These are phyloP conservation scores for Brachirus orientalis DNA, from an alignment of 2,113 vertebrate species.

Conservation along the genomic window DNA sequence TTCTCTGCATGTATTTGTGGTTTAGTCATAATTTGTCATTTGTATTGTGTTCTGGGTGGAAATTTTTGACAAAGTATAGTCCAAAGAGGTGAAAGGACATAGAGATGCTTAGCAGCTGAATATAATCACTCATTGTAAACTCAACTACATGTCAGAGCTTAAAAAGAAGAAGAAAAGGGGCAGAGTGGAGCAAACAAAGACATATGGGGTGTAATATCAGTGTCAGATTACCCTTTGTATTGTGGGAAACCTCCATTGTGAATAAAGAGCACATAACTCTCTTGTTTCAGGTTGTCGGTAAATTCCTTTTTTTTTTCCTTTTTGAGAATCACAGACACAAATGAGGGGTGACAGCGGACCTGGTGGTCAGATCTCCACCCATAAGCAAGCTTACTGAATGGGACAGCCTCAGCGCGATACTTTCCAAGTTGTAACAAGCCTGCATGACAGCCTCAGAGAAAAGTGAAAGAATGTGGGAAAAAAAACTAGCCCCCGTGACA, in stretches of 20 bases:
- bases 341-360: background rate
- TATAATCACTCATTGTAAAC: slow-evolving; percentile 28
- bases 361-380: slow-evolving; percentile 43
- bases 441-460: background rate
- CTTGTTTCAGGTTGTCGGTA: slow-evolving; percentile 15
- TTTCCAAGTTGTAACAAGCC: slow-evolving; percentile 46
- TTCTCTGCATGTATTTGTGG: slow-evolving; percentile 48
- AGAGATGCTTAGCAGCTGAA: slow-evolving; percentile 30
- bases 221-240: slow-evolving; percentile 34
- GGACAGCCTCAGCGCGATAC: background rate
- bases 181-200: slow-evolving; percentile 37
- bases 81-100: slow-evolving; percentile 39
- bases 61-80: slow-evolving; percentile 33
- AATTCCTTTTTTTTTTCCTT: slow-evolving; percentile 7
- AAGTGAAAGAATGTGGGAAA: background rate
- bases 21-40: slow-evolving; percentile 48
- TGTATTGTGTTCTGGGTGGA: slow-evolving; percentile 32
- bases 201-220: slow-evolving; percentile 21
- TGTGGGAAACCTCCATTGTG: slow-evolving; percentile 3
- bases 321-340: slow-evolving; percentile 5
- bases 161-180: background rate
- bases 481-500: background rate
- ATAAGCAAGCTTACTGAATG: slow-evolving; percentile 2
- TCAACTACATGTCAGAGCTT: slow-evolving; percentile 5
- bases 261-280: background rate